Base-by-base conservation (phyloP, 2,797 vertebrate genomes). In the Alectoris magna region DNA sequence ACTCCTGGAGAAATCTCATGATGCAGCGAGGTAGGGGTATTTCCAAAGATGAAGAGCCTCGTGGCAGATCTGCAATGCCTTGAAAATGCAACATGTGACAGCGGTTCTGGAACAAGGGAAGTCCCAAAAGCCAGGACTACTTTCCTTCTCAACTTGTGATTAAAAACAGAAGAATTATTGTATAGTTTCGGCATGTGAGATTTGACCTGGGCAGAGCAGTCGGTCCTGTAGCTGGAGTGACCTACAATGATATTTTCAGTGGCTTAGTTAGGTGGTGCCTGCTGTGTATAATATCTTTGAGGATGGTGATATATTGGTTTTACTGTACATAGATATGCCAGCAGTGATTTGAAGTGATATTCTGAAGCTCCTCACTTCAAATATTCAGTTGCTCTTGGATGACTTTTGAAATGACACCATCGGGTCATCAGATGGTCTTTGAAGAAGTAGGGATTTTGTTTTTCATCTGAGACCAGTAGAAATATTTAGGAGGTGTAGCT, bases 171-270 rank as follows among this genome's bases (percentile, higher is more conserved):
- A 90, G 81, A 70, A 90, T 44, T 68, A 92, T 84, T 49, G 70
- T 82, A 43, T 63, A 51, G 73, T 89, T 95, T 89, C 76, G 90
- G n/a, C 81, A 76, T 49, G 38, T n/a, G 41, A 81, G 84, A 43
- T 82, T 31, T 12, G 5, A 83, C 64, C 84, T 77, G 71, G 94
- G 71, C 76, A 41, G 84, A 92, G 76, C 85, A 72, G 74, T 76
- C 77, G 10, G 41, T 60, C 79, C 81, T 55, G 56, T 67, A 86
- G 84, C 68, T 79, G 79, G 24, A 27, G 48, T 88, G 77, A 90
- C 87, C 74, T 66, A 14, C 36, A 51, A 74, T 84, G 86, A 29
- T 94, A 82, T 95, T 96, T 95, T 91, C 91, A 70, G 82, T 92
- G 93, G 91, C 91, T 93, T 70, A 76, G 79, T 55, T 53, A 53